Percentiles rank a stretch among this genome's conserved stretches.
phyloP scores from a whole-genome alignment of 2,888 invertebrate genomes.

The Atethmia centrago region DNA sequence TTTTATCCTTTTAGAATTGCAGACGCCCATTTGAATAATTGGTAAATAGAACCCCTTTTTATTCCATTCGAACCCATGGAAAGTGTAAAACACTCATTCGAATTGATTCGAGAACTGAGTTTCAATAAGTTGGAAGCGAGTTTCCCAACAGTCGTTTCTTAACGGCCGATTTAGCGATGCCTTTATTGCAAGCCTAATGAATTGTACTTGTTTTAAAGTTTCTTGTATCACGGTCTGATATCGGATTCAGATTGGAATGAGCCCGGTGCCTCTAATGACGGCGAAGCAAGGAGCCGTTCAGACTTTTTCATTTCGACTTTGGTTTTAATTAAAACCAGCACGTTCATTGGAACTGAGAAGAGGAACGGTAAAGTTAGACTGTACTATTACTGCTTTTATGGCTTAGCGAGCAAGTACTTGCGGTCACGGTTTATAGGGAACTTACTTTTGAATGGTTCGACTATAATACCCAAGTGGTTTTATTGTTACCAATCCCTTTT shows the following conservation, averaged over 20 bases:
- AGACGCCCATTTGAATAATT: slow-evolving; percentile 79
- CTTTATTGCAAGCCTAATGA: slow-evolving; percentile 83
- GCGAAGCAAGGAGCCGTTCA: slow-evolving; percentile 70
- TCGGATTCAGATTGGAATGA: slow-evolving; percentile 77
- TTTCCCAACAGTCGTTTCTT: slow-evolving; percentile 70
- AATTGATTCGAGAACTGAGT: slow-evolving; percentile 70
- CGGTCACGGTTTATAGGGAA: slow-evolving; percentile 55
- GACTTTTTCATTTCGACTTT: slow-evolving; percentile 79
- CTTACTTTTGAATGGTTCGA: slow-evolving; percentile 52
- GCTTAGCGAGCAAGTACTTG: slow-evolving; percentile 58
- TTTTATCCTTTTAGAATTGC: slow-evolving; percentile 78
- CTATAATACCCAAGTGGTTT: slow-evolving; percentile 44
- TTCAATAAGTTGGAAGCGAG: slow-evolving; percentile 71
- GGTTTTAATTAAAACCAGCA: slow-evolving; percentile 84
- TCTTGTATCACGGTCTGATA: slow-evolving; percentile 78
- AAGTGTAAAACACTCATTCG: slow-evolving; percentile 75
- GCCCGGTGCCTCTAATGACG: slow-evolving; percentile 79
- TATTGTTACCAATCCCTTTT: slow-evolving; percentile 38
- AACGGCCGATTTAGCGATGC: slow-evolving; percentile 76
- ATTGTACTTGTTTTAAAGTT: slow-evolving; percentile 84
- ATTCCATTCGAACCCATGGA: slow-evolving; percentile 65
- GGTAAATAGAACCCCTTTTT: slow-evolving; percentile 76
- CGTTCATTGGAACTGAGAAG: slow-evolving; percentile 70
- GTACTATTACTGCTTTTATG: slow-evolving; percentile 63
- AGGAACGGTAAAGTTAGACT: slow-evolving; percentile 69